These are phyloP conservation scores for Lasioglossum villosulum DNA, from an alignment of 2,888 invertebrate genomes.

Conservation along the genomic window DNA sequence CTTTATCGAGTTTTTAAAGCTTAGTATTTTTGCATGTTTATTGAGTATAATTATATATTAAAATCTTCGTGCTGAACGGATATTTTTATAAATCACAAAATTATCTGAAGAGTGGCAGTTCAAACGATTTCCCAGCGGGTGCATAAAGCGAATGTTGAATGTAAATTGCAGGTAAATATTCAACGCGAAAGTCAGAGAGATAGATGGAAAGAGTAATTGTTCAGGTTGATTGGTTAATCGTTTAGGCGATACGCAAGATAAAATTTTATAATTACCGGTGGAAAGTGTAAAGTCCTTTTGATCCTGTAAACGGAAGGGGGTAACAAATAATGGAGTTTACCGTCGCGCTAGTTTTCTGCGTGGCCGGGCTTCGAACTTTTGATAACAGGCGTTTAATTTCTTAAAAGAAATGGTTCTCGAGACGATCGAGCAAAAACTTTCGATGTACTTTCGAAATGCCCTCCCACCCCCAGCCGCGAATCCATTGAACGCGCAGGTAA, in stretches of 20 bases:
- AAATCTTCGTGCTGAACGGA: background rate
- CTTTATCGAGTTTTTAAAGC: background rate
- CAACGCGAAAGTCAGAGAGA: too few relatives aligned
- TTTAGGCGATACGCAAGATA: background rate
- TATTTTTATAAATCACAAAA: background rate
- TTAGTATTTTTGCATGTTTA: background rate
- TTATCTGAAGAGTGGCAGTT: background rate
- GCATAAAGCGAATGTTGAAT: background rate
- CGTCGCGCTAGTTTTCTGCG: background rate
- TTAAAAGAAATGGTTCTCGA: conserved; percentile 12
- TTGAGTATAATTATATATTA: background rate
- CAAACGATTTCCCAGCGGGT: background rate
- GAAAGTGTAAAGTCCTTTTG: background rate
- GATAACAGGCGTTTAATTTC: conserved; percentile 27
- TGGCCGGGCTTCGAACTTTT: background rate
- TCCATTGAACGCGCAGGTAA: conserved; percentile 39
- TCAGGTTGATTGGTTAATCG: background rate
- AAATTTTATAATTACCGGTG: background rate
- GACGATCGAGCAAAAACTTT: conserved; percentile 13
- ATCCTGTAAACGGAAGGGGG: background rate
- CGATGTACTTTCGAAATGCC: conserved; percentile 13
- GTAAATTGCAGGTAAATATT: background rate
- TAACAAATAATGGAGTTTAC: background rate
- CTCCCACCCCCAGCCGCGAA: background rate
- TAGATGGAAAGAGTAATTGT: background rate